Base-by-base conservation (phyloP, 1,140 invertebrate species). In the Ceratitis capitata region DNA sequence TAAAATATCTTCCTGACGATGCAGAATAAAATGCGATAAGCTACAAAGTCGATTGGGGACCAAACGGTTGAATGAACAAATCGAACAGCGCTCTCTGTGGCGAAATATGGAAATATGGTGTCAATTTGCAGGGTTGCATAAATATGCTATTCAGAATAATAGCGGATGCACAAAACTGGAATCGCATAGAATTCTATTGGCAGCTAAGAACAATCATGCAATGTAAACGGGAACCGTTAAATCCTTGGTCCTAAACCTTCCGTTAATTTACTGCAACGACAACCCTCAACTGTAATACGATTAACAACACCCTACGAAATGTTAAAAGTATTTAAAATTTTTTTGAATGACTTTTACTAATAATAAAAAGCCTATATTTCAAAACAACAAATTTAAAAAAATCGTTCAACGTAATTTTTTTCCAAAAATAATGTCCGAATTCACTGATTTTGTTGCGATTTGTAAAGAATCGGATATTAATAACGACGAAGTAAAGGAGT, bases 401-500 rank as follows among this genome's bases (percentile, higher is more conserved):
- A n/a, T n/a, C n/a, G n/a, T n/a, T n/a, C n/a, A n/a, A n/a, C n/a
- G n/a, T n/a, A 19, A 9, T 5, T 56, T 56, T 23, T 56, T 7
- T 0, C 19, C 6, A 32, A 7, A 78, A 0, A 78, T 6, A 39
- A 78, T 78, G 69, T 39, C 69, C 10, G 89, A 90, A 5, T 91
- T 91, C 45, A 91, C 90, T 0, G 88, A 88, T 3, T 83, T 88
- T 10, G 88, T 91, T 14, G 74, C 96, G 23, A 96, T 98, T 0
- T 97, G 97, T 91, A 94, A 95, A 64, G 94, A 94, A 86, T 91
- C 93, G 83, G 97, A 97, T 85, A 93, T 98, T 35, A 93, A 95
- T 69, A 96, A 98, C 88, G 97, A 97, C 93, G 96, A 96, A 90
- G 97, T 98, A 96, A 96, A 96, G 93, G 93, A 95, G 51, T 95